These are phyloP conservation scores for Poecile montanus DNA, from an alignment of 2,797 vertebrate species.

Conservation along the genomic window DNA sequence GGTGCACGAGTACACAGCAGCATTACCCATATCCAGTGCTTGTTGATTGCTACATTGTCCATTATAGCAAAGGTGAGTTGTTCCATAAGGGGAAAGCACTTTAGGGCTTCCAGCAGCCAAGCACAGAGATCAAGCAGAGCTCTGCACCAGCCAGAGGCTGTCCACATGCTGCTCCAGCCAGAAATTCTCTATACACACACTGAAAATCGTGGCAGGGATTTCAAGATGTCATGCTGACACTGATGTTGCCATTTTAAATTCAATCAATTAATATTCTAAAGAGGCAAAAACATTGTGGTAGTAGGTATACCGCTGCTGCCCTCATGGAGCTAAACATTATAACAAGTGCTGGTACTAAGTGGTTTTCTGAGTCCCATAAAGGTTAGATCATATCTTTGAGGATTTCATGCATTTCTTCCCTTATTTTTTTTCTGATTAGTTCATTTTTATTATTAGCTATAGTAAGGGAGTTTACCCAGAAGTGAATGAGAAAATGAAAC, in stretches of 20 bases:
- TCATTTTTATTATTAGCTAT: background rate
- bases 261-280: background rate
- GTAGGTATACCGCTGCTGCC: background rate
- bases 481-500: background rate
- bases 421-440: background rate
- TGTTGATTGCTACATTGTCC: background rate
- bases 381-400: conserved; percentile 9
- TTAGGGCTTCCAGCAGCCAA: background rate
- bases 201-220: background rate
- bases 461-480: background rate
- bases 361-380: conserved; percentile 9
- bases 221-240: background rate
- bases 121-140: background rate
- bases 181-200: background rate
- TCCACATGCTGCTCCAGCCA: background rate
- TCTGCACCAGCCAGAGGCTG: background rate
- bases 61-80: background rate
- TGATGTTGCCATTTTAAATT: background rate
- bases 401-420: background rate
- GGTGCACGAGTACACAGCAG: background rate
- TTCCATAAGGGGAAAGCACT: background rate
- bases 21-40: background rate
- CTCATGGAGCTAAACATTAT: background rate
- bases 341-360: background rate
- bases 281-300: background rate